Evolutionary conservation across 1,140 invertebrate genomes (phyloP).

Genomic region (Papilio xuthus): DNA sequence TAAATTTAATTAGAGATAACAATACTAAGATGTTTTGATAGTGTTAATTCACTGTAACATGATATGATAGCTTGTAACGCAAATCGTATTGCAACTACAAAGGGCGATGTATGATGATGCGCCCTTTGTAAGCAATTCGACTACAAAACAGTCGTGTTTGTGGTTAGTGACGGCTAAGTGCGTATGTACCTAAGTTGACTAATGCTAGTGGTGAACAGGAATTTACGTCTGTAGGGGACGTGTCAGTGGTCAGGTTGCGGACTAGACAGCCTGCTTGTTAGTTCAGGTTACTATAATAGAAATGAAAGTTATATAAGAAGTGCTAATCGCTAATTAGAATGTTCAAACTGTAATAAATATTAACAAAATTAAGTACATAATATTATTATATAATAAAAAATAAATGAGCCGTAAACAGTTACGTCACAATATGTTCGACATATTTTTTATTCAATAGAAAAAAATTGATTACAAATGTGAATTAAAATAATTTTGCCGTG

Average conservation of each 20-base stretch:
- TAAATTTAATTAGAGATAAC: too few relatives aligned
- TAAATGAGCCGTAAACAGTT: too few relatives aligned
- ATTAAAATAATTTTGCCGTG: neutral
- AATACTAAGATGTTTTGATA: neutral
- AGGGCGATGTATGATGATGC: too few relatives aligned
- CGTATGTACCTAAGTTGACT: conserved; percentile 2
- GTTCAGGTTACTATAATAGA: neutral
- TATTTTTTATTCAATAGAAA: too few relatives aligned
- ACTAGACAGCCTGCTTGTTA: neutral
- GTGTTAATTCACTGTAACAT: neutral
- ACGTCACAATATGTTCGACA: too few relatives aligned
- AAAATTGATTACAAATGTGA: neutral
- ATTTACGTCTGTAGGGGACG: conserved; percentile 25
- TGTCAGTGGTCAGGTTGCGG: conserved; percentile 1
- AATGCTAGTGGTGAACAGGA: conserved; percentile 7
- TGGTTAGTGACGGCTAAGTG: neutral
- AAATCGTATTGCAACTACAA: neutral
- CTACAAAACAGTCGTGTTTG: too few relatives aligned
- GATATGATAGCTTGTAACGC: neutral
- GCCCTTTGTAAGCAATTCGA: too few relatives aligned
- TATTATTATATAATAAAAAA: too few relatives aligned
- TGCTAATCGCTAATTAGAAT: neutral
- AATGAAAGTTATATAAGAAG: neutral
- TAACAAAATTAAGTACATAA: too few relatives aligned
- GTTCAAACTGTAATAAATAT: neutral